These are phyloP conservation scores for Speoplatyrhinus poulsoni DNA, from an alignment of 2,113 vertebrate species.

Conservation along the genomic window DNA sequence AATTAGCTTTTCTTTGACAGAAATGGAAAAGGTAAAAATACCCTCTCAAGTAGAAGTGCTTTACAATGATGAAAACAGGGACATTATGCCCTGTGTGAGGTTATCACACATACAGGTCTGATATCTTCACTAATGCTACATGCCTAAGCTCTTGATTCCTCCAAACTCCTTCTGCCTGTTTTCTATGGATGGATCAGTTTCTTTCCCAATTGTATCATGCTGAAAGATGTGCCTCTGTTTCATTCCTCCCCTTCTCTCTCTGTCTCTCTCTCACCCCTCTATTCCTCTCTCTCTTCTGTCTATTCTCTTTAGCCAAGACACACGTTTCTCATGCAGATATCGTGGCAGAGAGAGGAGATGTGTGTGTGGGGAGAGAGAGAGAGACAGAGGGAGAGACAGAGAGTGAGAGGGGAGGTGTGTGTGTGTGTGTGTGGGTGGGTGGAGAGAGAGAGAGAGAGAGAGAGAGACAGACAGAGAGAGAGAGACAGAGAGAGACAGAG, in stretches of 20 bases:
- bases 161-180: too few species aligned
- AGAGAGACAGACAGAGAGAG: constrained; percentile 3
- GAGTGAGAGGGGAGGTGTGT: neutral
- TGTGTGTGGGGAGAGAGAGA: neutral
- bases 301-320: constrained; percentile 2
- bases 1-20: too few species aligned
- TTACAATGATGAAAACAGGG: too few species aligned
- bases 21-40: too few species aligned
- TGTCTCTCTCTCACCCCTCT: constrained; percentile 17
- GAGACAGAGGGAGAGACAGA: neutral
- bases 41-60: too few species aligned
- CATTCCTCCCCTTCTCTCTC: constrained; percentile 7
- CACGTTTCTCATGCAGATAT: constrained; percentile 37
- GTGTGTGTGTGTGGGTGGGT: too few species aligned
- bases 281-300: neutral
- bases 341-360: neutral
- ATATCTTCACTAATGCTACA: too few species aligned
- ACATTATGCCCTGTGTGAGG: too few species aligned
- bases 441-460: neutral
- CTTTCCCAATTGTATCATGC: too few species aligned
- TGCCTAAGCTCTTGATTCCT: too few species aligned
- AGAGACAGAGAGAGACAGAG: neutral
- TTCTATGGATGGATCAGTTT: too few species aligned
- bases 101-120: too few species aligned
- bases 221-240: constrained; percentile 7